A percentile compares a stretch with the other conserved stretches of the same genome.
phyloP scores from a whole-genome alignment of 2,888 invertebrate species.

The Loripinus fragilis region DNA sequence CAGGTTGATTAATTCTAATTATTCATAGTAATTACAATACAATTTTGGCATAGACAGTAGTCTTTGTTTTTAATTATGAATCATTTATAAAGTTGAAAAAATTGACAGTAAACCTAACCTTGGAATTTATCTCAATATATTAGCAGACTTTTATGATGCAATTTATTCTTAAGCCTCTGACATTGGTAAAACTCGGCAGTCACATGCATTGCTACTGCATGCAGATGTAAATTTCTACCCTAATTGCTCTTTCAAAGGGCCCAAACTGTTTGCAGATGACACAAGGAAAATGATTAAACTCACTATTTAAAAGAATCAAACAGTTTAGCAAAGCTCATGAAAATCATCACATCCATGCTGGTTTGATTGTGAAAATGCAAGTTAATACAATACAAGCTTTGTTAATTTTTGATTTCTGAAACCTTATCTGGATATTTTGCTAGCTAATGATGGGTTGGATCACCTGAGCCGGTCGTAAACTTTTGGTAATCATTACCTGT shows the following conservation, averaged over 20 bases:
- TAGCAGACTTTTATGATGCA: no score
- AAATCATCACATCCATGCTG: no score
- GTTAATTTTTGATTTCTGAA: conserved; percentile 9
- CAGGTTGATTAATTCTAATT: conserved; percentile 7
- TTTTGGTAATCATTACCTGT: conserved; percentile 45
- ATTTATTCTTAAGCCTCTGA: no score
- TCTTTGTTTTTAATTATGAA: neutral
- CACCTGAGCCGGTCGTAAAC: conserved; percentile 40
- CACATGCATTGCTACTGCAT: no score
- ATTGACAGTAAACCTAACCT: neutral
- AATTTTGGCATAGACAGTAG: neutral
- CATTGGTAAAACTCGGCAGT: no score
- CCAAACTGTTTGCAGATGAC: no score
- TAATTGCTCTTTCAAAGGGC: no score
- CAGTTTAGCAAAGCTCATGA: no score
- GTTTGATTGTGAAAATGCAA: conserved; percentile 1
- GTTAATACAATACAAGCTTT: conserved; percentile 7
- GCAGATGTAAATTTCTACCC: no score
- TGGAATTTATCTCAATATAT: no score
- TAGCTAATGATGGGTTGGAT: conserved; percentile 38
- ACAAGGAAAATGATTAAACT: no score
- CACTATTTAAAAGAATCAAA: no score
- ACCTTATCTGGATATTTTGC: neutral
- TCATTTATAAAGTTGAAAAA: conserved; percentile 13
- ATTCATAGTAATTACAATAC: conserved; percentile 2